Evolutionary conservation across 2,888 invertebrate genomes (phyloP).

Genomic region (Cryptocephalus moraei): DNA sequence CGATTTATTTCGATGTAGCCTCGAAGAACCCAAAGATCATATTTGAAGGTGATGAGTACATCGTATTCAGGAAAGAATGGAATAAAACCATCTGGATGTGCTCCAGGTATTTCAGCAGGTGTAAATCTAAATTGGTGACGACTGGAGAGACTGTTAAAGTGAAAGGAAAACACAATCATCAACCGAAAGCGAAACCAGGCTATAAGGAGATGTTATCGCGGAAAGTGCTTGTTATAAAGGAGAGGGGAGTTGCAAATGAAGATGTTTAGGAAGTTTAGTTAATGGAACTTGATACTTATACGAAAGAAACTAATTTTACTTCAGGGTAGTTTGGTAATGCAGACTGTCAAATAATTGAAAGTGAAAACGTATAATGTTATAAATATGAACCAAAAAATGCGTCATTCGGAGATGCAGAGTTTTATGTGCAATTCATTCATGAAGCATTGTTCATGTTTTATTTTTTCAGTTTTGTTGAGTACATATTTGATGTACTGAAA

Average conservation of each 20-base stretch:
- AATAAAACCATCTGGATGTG: slow-evolving; percentile 19
- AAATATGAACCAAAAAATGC: no score
- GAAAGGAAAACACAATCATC: slow-evolving; percentile 20
- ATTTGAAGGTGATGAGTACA: slow-evolving; percentile 14
- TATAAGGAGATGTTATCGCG: slow-evolving; percentile 17
- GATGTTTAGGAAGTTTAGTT: neutral
- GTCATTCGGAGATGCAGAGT: no score
- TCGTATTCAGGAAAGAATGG: slow-evolving; percentile 13
- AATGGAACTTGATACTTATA: no score
- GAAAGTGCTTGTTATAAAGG: slow-evolving; percentile 12
- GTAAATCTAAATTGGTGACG: slow-evolving; percentile 21
- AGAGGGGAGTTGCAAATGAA: slow-evolving; percentile 2
- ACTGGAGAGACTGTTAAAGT: slow-evolving; percentile 22
- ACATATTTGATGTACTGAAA: no score
- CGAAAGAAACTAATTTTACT: no score
- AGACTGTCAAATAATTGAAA: no score
- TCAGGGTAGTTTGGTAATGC: no score
- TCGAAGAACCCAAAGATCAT: slow-evolving; percentile 19
- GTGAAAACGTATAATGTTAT: no score
- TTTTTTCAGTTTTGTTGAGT: no score
- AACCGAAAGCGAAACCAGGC: slow-evolving; percentile 10
- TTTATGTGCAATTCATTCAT: no score
- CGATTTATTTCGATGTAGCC: slow-evolving; percentile 16
- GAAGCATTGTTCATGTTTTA: no score
- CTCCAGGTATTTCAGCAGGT: slow-evolving; percentile 17